Conservation (phyloP, 2,888 invertebrate species). For the Pterobdella sp. region DNA sequence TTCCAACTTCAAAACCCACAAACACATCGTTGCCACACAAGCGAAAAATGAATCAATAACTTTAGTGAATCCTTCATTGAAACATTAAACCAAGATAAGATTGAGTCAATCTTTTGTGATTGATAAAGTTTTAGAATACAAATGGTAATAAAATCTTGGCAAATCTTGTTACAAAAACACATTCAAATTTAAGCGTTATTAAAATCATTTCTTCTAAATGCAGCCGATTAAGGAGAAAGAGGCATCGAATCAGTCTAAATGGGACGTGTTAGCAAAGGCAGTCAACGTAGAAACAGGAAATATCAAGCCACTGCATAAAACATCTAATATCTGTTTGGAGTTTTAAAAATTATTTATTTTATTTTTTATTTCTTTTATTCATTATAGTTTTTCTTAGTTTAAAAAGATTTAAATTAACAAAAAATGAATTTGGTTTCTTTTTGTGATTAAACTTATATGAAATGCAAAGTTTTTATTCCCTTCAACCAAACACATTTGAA, state of each 20-base stretch:
- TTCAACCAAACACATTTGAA: background rate
- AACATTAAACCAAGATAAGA: background rate
- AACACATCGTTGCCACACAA: no score
- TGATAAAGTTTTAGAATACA: background rate
- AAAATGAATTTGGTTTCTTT: no score
- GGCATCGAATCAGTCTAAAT: background rate
- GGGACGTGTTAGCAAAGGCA: background rate
- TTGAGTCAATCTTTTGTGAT: background rate
- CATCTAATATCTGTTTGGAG: background rate
- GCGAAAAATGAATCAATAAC: no score
- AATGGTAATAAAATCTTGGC: background rate
- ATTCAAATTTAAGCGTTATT: slow-evolving; percentile 1
- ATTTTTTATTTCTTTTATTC: background rate
- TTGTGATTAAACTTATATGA: no score
- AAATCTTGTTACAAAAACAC: background rate
- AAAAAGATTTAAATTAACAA: no score
- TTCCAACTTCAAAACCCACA: no score
- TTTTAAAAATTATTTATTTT: no score
- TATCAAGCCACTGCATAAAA: background rate
- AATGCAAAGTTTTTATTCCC: background rate
- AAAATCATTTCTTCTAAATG: no score
- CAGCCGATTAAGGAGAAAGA: background rate
- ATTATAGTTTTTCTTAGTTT: background rate
- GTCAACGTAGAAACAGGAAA: background rate
- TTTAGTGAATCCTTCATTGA: background rate